A percentile compares a stretch with the other conserved stretches of the same genome.
These are phyloP conservation scores for Drosophila mojavensis DNA, from an alignment of 1,140 invertebrate genomes.

Conservation along the genomic window DNA sequence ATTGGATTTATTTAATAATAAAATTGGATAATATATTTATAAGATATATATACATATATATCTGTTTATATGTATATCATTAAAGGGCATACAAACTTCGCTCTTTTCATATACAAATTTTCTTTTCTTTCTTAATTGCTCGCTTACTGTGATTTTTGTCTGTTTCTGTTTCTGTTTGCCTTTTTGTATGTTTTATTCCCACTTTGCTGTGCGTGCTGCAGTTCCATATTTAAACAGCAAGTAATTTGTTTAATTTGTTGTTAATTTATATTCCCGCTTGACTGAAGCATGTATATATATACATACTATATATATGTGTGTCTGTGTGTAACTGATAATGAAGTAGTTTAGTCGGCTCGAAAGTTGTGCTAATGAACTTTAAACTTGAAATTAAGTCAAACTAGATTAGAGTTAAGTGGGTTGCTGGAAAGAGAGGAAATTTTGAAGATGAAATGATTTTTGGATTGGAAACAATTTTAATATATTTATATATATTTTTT, in stretches of 20 bases:
- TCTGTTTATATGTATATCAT: background rate
- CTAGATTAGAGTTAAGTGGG: background rate
- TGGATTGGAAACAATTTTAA: too few relatives aligned
- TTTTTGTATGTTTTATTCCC: background rate
- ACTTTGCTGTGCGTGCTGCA: slow-evolving; percentile 49
- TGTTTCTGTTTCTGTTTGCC: background rate
- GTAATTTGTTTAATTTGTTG: slow-evolving; percentile 74
- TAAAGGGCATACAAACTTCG: too few relatives aligned
- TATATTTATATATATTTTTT: too few relatives aligned
- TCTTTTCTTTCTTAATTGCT: slow-evolving; percentile 53
- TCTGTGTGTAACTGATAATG: background rate
- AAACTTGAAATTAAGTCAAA: slow-evolving; percentile 55
- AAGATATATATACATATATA: too few relatives aligned
- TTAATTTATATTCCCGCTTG: slow-evolving; percentile 74
- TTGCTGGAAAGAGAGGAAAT: background rate
- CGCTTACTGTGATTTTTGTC: slow-evolving; percentile 50
- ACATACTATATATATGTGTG: background rate
- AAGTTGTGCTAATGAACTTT: slow-evolving; percentile 48
- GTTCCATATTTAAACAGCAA: slow-evolving; percentile 29
- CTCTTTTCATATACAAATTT: background rate
- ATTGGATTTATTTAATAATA: too few relatives aligned
- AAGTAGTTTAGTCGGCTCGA: slow-evolving; percentile 57
- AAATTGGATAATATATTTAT: too few relatives aligned
- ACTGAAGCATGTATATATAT: slow-evolving; percentile 12
- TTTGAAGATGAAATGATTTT: too few relatives aligned